These are phyloP conservation scores for Chaetops frenatus DNA, from an alignment of 2,113 vertebrate species.

Conservation along the genomic window DNA sequence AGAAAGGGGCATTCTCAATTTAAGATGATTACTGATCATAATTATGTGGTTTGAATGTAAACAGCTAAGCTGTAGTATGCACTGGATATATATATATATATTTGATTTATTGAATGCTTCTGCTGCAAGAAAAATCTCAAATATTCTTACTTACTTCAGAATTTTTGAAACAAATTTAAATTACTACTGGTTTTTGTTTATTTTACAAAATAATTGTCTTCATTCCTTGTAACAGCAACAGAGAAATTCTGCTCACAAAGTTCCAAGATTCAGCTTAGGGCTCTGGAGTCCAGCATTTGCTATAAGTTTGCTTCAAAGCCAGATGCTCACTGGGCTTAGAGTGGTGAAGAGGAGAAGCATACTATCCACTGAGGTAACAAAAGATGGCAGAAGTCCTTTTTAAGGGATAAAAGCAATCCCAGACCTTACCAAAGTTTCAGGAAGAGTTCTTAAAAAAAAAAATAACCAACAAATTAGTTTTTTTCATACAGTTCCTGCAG, in stretches of 20 bases:
- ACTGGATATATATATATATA: too few relatives aligned
- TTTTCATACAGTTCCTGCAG: neutral
- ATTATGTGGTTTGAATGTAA: neutral
- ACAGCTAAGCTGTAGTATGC: neutral
- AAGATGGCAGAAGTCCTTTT: neutral
- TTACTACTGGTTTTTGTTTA: neutral
- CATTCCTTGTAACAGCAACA: neutral
- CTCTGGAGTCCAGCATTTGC: neutral
- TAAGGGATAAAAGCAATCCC: neutral
- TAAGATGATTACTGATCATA: neutral
- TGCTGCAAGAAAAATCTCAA: neutral
- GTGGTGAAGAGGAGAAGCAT: neutral
- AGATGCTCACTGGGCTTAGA: neutral
- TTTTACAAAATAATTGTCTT: neutral
- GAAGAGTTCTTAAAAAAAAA: neutral
- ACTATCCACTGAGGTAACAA: neutral
- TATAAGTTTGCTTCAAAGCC: neutral
- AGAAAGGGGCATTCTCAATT: neutral
- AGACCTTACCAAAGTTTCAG: neutral
- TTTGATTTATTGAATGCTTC: neutral
- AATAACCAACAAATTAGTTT: neutral
- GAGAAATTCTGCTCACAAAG: neutral
- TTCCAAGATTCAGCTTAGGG: neutral
- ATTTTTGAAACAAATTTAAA: neutral
- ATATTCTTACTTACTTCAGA: neutral